A percentile compares a stretch with the other conserved stretches of the same genome.
Conservation (phyloP, 2,797 vertebrate genomes). For the Paedocypris micromegethes region DNA sequence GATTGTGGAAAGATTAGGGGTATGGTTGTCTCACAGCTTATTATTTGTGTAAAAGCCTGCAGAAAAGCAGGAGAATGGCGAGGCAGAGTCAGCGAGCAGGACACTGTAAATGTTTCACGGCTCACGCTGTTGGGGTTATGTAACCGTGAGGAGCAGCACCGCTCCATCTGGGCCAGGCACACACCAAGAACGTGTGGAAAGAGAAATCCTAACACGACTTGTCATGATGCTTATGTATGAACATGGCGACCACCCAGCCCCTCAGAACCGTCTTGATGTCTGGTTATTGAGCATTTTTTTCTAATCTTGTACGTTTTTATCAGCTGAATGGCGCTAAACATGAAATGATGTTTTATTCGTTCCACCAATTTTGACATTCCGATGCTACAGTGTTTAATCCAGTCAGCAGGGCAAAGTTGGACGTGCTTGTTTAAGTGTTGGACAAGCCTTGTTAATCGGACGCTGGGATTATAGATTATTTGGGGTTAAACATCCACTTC, state of each 20-base stretch:
- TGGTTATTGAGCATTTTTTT: too few species aligned
- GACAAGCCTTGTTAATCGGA: too few species aligned
- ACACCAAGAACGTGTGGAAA: conserved; percentile 61
- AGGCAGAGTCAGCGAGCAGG: conserved; percentile 12
- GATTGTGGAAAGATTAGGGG: conserved; percentile 22
- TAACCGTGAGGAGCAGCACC: conserved; percentile 57
- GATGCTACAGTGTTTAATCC: too few species aligned
- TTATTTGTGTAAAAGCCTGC: conserved; percentile 32
- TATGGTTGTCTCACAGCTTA: conserved; percentile 32
- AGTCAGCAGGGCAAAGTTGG: too few species aligned
- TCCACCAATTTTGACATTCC: too few species aligned
- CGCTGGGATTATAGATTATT: too few species aligned
- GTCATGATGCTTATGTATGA: conserved; percentile 8
- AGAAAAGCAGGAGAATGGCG: conserved; percentile 36
- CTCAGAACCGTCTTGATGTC: too few species aligned
- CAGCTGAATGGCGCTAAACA: too few species aligned
- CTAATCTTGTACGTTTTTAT: background rate
- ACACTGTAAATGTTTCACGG: conserved; percentile 43
- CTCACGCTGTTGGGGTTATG: conserved; percentile 61
- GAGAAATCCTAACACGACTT: conserved; percentile 37
- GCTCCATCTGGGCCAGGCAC: conserved; percentile 62
- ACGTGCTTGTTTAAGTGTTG: too few species aligned
- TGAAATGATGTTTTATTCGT: too few species aligned
- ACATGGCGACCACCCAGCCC: conserved; percentile 3
- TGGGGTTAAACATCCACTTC: too few species aligned